Percentiles rank a stretch among this genome's conserved stretches.
Conservation (phyloP, 2,113 vertebrate species). For the Oxyruncus cristatus region DNA sequence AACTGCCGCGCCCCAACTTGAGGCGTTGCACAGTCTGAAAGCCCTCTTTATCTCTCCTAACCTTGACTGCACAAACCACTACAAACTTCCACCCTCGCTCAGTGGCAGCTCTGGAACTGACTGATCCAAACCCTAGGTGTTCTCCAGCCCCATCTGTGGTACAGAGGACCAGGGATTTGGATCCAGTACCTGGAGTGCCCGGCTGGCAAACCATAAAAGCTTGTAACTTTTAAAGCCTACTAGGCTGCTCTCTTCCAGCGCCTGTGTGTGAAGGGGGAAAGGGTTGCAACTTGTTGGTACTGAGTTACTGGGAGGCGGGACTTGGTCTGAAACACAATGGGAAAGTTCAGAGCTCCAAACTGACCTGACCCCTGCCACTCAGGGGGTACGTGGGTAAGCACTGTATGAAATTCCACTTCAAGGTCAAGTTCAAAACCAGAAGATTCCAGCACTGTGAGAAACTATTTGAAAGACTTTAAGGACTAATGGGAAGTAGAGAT, state of each 20-base stretch:
- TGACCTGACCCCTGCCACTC: not conserved
- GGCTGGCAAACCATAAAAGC: not conserved
- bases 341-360: not conserved
- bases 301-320: not conserved
- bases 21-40: not conserved
- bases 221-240: not conserved
- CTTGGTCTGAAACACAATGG: not conserved
- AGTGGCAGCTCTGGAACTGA: not conserved
- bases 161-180: not conserved
- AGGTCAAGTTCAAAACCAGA: not conserved
- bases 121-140: not conserved
- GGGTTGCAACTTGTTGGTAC: not conserved
- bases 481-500: not conserved
- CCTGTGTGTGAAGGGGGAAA: not conserved
- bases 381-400: not conserved
- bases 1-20: not conserved
- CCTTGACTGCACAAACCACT: not conserved
- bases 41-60: not conserved
- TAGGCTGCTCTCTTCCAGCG: not conserved
- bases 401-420: not conserved
- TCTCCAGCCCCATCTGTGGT: fast-evolving
- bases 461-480: not conserved
- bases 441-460: not conserved
- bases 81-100: not conserved
- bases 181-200: not conserved